These are phyloP conservation scores for Myopa testacea DNA, from an alignment of 2,888 invertebrate species.

Conservation along the genomic window DNA sequence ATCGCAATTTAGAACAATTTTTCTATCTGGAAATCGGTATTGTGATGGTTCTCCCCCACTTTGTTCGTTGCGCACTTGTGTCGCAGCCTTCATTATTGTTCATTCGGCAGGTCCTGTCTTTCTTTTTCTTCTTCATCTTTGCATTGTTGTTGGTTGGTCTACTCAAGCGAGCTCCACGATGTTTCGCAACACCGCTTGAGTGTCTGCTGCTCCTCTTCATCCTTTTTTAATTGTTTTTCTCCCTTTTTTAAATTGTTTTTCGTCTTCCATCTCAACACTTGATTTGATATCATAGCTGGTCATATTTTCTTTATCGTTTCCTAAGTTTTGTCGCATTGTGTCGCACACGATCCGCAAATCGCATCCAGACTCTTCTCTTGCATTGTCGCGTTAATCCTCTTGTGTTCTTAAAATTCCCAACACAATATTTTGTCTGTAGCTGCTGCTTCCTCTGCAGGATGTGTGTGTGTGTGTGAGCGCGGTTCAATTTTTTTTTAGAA, in stretches of 20 bases:
- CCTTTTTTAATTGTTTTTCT: slow-evolving; percentile 25
- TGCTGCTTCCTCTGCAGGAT: slow-evolving; percentile 47
- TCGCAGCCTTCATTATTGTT: neutral
- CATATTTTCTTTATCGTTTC: slow-evolving; percentile 31
- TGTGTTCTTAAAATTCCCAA: slow-evolving; percentile 33
- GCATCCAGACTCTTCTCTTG: slow-evolving; percentile 40
- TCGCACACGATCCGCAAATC: slow-evolving; percentile 45
- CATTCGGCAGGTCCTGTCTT: slow-evolving; percentile 4
- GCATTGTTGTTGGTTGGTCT: slow-evolving; percentile 14
- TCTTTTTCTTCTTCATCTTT: neutral
- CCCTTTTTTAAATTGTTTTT: slow-evolving; percentile 35
- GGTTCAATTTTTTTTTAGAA: slow-evolving; percentile 41
- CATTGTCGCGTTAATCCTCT: slow-evolving; percentile 35
- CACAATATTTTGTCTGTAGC: slow-evolving; percentile 44
- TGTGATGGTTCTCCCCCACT: neutral
- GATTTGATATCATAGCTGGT: slow-evolving; percentile 31
- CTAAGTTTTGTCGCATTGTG: slow-evolving; percentile 45
- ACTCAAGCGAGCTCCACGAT: neutral
- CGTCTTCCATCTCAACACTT: slow-evolving; percentile 33
- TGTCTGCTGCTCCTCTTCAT: neutral
- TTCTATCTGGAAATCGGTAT: neutral
- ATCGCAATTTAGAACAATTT: neutral
- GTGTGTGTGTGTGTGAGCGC: slow-evolving; percentile 43
- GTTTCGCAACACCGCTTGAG: slow-evolving; percentile 20
- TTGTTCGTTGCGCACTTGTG: neutral